Conservation (phyloP, 1,140 invertebrate genomes). For the Lasioglossum albipes region DNA sequence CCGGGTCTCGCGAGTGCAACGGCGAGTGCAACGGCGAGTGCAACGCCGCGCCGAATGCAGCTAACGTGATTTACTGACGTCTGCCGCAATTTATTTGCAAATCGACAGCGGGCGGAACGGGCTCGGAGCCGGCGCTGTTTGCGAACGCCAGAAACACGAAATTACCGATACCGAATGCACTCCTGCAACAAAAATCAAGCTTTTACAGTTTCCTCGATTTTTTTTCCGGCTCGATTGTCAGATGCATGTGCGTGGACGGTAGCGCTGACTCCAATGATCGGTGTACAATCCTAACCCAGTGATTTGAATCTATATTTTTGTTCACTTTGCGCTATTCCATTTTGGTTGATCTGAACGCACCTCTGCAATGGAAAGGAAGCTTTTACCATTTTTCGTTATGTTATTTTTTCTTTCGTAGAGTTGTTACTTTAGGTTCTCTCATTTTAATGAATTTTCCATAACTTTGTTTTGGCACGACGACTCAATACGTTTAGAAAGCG, state of each 20-base stretch:
- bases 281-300: no score
- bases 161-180: background rate
- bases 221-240: background rate
- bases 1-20: no score
- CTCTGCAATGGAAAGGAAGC: background rate
- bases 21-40: background rate
- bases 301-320: no score
- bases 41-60: background rate
- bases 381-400: background rate
- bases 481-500: no score
- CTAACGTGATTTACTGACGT: constrained; percentile 33
- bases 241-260: background rate
- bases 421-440: no score
- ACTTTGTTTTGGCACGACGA: no score
- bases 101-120: constrained; percentile 1
- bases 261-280: no score
- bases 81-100: constrained; percentile 33
- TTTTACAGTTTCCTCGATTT: background rate
- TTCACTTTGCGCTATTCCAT: no score
- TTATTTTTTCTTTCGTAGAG: no score
- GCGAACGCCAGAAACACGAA: background rate
- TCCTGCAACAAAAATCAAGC: background rate
- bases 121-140: background rate
- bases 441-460: no score
- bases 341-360: background rate